Evolutionary conservation across 1,140 invertebrate species (phyloP).

Genomic region (Leptoteleia sp.): DNA sequence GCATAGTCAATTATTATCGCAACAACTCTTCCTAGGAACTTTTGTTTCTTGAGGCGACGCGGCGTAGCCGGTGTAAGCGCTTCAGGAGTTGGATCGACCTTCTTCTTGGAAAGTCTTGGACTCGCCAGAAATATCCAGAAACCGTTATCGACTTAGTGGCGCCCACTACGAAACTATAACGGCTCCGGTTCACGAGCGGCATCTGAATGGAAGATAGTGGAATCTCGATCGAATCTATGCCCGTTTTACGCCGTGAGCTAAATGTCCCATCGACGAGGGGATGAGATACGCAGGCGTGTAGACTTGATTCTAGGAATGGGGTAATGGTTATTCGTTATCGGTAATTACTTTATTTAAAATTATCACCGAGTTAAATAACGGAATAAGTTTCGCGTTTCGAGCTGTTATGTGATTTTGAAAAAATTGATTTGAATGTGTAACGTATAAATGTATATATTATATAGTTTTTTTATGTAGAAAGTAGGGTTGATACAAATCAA

Average conservation of each 20-base stretch:
- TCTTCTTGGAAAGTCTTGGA: conserved; percentile 51
- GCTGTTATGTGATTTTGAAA: too few relatives aligned
- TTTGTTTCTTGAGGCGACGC: conserved; percentile 33
- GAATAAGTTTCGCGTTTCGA: too few relatives aligned
- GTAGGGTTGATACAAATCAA: too few relatives aligned
- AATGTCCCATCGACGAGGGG: too few relatives aligned
- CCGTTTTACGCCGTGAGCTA: conserved; percentile 33
- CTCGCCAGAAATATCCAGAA: conserved; percentile 51
- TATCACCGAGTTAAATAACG: too few relatives aligned
- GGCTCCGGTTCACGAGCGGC: conserved; percentile 31
- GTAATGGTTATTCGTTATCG: too few relatives aligned
- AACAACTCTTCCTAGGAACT: conserved; percentile 26
- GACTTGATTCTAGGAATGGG: too few relatives aligned
- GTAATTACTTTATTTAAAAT: too few relatives aligned
- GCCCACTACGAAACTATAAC: conserved; percentile 61
- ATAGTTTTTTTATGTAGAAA: too few relatives aligned
- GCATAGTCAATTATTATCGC: conserved; percentile 27
- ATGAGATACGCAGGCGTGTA: too few relatives aligned
- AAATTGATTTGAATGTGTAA: too few relatives aligned
- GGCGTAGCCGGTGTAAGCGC: not conserved
- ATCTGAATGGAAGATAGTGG: conserved; percentile 51
- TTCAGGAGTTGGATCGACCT: conserved; percentile 41
- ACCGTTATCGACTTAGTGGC: conserved; percentile 57
- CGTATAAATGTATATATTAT: too few relatives aligned
- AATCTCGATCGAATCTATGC: conserved; percentile 55